Evolutionary conservation across 2,888 invertebrate species (phyloP).

Genomic region (Darwinula stevensoni): DNA sequence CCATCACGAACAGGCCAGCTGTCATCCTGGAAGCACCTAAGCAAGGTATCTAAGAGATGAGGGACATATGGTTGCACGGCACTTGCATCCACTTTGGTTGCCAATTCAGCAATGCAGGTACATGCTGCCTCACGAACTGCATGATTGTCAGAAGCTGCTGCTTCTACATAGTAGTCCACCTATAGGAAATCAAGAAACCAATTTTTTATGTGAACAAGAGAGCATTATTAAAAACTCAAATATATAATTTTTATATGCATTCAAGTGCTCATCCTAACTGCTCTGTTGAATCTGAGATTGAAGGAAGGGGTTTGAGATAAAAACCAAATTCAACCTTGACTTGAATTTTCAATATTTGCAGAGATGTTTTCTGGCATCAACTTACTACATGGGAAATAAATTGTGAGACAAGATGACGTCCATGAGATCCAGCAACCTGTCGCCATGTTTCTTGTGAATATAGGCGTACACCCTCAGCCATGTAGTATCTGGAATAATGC

Average conservation of each 20-base stretch:
- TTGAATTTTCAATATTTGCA: no score
- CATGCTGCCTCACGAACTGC: slow-evolving; percentile 25
- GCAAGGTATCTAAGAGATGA: slow-evolving; percentile 18
- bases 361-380: no score
- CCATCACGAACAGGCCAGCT: slow-evolving; percentile 26
- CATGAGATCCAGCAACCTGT: slow-evolving; percentile 18
- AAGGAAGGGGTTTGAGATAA: no score
- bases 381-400: no score
- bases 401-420: slow-evolving; percentile 19
- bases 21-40: slow-evolving; percentile 22
- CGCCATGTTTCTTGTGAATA: slow-evolving; percentile 25
- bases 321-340: no score
- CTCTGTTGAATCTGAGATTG: no score
- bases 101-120: slow-evolving; percentile 24
- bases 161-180: slow-evolving; percentile 20
- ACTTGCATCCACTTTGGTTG: slow-evolving; percentile 17
- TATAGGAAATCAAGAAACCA: slow-evolving; percentile 10
- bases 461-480: slow-evolving; percentile 23
- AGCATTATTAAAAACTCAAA: slow-evolving; percentile 14
- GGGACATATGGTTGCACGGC: slow-evolving; percentile 18
- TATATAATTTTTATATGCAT: no score
- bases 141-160: slow-evolving; percentile 22
- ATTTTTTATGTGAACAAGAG: not conserved
- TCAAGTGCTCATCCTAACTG: no score
- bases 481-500: slow-evolving; percentile 18